A percentile compares a stretch with the other conserved stretches of the same genome.
These are phyloP conservation scores for Flexamia atlantica DNA, from an alignment of 2,888 invertebrate genomes.

Conservation along the genomic window DNA sequence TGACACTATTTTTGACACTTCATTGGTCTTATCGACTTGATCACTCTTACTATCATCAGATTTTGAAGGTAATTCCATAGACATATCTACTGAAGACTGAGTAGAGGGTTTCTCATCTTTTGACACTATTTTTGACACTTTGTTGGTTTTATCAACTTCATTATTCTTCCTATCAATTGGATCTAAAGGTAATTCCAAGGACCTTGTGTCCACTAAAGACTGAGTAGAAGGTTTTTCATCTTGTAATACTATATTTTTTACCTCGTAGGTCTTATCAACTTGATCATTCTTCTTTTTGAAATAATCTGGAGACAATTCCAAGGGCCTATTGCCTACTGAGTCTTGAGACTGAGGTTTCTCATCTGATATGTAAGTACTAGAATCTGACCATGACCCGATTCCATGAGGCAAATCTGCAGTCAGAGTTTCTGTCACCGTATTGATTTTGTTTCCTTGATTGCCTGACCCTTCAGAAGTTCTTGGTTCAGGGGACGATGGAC, in stretches of 20 bases:
- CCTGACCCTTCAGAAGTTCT: constrained; percentile 54
- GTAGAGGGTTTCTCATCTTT: too few relatives aligned
- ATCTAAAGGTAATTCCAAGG: background rate
- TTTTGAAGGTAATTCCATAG: too few relatives aligned
- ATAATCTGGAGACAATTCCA: background rate
- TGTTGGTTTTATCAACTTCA: background rate
- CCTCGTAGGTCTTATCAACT: background rate
- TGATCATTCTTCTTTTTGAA: background rate
- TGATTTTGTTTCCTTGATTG: constrained; percentile 44
- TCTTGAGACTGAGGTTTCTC: constrained; percentile 38
- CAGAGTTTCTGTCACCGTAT: constrained; percentile 72
- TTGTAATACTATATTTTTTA: constrained; percentile 71
- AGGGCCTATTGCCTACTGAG: background rate
- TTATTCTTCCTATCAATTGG: background rate
- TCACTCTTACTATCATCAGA: too few relatives aligned
- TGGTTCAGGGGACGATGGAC: constrained; percentile 64
- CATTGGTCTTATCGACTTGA: too few relatives aligned
- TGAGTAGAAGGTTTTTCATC: constrained; percentile 45
- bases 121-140: background rate
- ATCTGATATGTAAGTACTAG: constrained; percentile 83
- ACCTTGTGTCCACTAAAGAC: background rate
- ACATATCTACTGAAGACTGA: too few relatives aligned
- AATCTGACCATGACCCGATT: constrained; percentile 89
- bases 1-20: too few relatives aligned
- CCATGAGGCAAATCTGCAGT: constrained; percentile 88